Conservation (phyloP, 1,140 invertebrate species). For the Brachionus manjavacas region DNA sequence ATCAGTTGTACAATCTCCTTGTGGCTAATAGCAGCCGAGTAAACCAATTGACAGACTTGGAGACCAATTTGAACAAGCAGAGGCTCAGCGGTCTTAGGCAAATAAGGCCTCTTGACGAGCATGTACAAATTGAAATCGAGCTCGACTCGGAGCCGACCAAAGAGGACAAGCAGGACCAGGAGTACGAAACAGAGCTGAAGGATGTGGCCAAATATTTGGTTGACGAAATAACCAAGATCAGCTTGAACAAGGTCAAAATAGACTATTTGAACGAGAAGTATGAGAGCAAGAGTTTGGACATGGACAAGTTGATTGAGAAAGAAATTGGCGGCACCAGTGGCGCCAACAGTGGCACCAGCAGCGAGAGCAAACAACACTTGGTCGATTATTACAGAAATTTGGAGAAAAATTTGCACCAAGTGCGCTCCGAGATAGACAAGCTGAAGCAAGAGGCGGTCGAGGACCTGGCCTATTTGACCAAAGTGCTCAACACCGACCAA, state of each 20-base stretch:
- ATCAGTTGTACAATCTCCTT: constrained; percentile 37
- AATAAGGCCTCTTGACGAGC: not conserved
- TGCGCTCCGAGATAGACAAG: constrained; percentile 5
- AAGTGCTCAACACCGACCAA: constrained; percentile 12
- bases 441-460: constrained; percentile 31
- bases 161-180: not conserved
- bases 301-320: not conserved
- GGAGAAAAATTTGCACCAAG: constrained; percentile 36
- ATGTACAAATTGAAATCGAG: not conserved
- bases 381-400: constrained; percentile 17
- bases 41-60: not conserved
- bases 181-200: not conserved
- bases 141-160: not conserved
- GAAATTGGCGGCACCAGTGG: not conserved
- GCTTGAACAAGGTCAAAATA: constrained; percentile 37
- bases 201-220: constrained; percentile 35
- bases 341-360: no score
- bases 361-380: not conserved
- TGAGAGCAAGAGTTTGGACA: not conserved
- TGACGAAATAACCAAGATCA: constrained; percentile 35
- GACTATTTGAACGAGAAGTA: constrained; percentile 22
- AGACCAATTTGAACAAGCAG: not conserved
- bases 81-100: not conserved
- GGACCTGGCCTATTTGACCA: constrained; percentile 29
- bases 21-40: not conserved